Base-by-base conservation (phyloP, 2,888 invertebrate species). In the Escarpia spicata region DNA sequence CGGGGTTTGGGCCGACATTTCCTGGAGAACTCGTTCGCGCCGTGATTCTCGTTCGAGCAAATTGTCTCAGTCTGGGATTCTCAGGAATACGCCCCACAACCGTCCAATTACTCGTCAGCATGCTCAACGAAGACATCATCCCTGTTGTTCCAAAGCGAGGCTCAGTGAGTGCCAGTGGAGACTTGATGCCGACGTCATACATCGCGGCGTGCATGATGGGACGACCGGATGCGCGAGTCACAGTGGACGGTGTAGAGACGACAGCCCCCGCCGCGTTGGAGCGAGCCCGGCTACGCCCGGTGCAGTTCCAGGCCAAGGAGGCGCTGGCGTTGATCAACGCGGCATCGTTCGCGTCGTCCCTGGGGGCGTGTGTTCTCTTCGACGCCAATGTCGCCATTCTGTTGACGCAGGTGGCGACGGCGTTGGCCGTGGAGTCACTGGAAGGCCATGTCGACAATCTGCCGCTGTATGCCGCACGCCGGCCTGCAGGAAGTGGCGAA, bases 141-240 rank as follows among this genome's bases (percentile, higher is more conserved):
- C 95, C 95, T 0, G 92, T 93, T 0, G 94, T 95, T 6, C 95
- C 95, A 0, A 92, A 94, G 58, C 90, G 95, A 91, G 95, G 95
- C 12, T 94, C 95, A 3, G 93, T 95, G 58, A 94, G 94, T 90
- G 94, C 95, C 90, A 95, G 95, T 90, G 95, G 95, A 12, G 95
- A 95, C 92, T 94, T 95, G 31, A 94, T 95, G 93, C 95, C 95
- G 2, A 92, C 94, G 26, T 94, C 95, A 3, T 95, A 95, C 92
- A 94, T 95, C 43, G 95, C 95, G 2, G 94, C 95, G 12, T 92
- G 93, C 90, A 94, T 95, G 94, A 93, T 93, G 89, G 95, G 95
- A 45, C 3, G 91, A 19, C 44, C 37, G 91, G 91, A 91, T 31
- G 44, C 45, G 3, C 43, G 19, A n/a, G 92, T 92, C 3, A 31